Evolutionary conservation across 2,888 invertebrate species (phyloP), one percentile per base, ranked within the genome.

Genomic region (Athripsodes cinereus): DNA sequence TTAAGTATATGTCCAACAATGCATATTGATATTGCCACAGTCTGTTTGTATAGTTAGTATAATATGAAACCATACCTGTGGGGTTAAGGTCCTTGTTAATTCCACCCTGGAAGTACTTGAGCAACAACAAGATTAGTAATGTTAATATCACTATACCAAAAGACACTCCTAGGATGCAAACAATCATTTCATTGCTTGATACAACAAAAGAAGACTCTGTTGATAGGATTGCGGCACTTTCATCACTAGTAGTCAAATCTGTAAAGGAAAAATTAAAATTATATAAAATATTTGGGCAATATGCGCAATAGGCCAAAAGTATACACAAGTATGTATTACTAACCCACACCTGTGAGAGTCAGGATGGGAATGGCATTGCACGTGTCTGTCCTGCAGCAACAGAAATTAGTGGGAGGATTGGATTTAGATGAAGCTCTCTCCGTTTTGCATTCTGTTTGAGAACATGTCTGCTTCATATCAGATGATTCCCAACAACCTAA

Each of bases 301-400:
- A n/a, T n/a, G n/a, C n/a, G n/a, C n/a, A n/a, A n/a, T n/a, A n/a
- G n/a, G n/a, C n/a, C n/a, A n/a, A n/a, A n/a, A n/a, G n/a, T n/a
- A n/a, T n/a, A n/a, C n/a, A n/a, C n/a, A n/a, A n/a, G n/a, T n/a
- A n/a, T n/a, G n/a, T 50, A 21, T 49, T 2, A 53, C 56, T 52
- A 31, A 49, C 34, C 10, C 46, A 47, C 11, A 58, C 5, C 40
- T 13, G 13, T 40, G 13, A 40, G 51, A 6, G 34, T 18, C 1
- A 59, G 50, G 18, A 54, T 6, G 1, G 82, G 85, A 67, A 89
- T 86, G 21, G 78, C 78, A 73, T 95, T 95, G 72, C 95, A 95
- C 69, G 83, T 79, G 66, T 86, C 81, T 2, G 85, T 86, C 3
- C 82, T 82, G 69, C 94, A 95, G 70, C 94, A 95, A 68, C 96